Base-by-base conservation (phyloP, 2,888 invertebrate species). In the Diaprepes abbreviatus region DNA sequence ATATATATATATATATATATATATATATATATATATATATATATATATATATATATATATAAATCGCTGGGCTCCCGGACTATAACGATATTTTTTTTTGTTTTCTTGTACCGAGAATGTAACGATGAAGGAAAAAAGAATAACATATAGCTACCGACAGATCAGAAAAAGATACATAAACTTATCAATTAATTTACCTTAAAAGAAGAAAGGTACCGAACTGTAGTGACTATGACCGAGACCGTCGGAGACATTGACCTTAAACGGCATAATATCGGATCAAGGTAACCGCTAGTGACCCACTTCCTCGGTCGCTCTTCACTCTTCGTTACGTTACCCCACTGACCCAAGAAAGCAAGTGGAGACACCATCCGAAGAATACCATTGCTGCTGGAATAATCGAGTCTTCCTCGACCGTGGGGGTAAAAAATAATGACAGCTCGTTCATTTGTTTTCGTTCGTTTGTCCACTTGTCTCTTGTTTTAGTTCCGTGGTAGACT, bases 301-400 rank as follows among this genome's bases (percentile, higher is more conserved):
- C 33, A 69, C 63, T 69, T 69, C 60, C 14, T n/a, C 19, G 14
- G 31, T 36, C 10, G 31, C 45, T 67, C 58, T 66, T 66, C 58
- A 50, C 64, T n/a, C n/a, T n/a, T 64, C 48, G 31, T 17, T 59
- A 35, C 24, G 35, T 62, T 69, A 69, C 58, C 58, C 68, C 68
- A 69, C 68, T 69, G 63, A 69, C 68, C 68, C 58, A 50, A 63
- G 63, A 69, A 69, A 69, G 58, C 59, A 66, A 66, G 58, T 38
- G 35, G 33, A 31, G 43, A 64, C 54, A 55, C 43, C 24, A 54
- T 55, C 40, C 35, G 48, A 63, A 40, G 62, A 57, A 67, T 31
- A 43, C 19, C 50, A 33, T 9, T 28, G 57, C 9, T n/a, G n/a
- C 3, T 45, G 6, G 24, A 45, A 7, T 12, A n/a, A 24, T 45